These are phyloP conservation scores for Crotalus horridus DNA, from an alignment of 2,113 vertebrate genomes.

Conservation along the genomic window DNA sequence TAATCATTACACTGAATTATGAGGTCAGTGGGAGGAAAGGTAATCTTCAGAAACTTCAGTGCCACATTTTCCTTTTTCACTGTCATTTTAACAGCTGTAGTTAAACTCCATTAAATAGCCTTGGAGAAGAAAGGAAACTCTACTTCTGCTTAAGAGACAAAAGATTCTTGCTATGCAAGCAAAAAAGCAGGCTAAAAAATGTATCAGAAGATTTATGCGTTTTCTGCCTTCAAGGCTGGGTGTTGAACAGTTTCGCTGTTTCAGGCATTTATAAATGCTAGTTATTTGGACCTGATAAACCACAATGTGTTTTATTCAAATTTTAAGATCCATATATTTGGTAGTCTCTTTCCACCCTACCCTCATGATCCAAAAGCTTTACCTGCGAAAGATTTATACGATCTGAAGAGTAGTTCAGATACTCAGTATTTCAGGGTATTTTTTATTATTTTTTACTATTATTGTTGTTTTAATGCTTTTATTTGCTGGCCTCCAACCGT, in stretches of 20 bases:
- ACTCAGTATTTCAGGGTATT: neutral
- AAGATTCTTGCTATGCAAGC: neutral
- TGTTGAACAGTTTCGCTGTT: neutral
- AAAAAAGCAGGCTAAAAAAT: neutral
- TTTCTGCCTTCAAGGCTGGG: slow-evolving; percentile 7
- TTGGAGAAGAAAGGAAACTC: neutral
- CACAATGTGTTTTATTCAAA: neutral
- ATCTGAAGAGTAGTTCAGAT: too few species aligned
- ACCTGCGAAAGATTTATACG: neutral
- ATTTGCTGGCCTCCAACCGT: neutral
- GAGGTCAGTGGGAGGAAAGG: neutral
- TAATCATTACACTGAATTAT: neutral
- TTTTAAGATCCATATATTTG: neutral
- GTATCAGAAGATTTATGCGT: neutral
- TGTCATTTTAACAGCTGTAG: neutral
- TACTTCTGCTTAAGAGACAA: neutral
- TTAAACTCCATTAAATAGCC: neutral
- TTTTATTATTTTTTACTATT: neutral
- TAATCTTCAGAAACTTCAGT: neutral
- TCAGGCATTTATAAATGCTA: neutral
- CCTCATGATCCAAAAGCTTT: neutral
- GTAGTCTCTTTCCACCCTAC: neutral
- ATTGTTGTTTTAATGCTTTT: neutral
- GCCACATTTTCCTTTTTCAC: neutral
- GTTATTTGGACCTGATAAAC: neutral